These are phyloP conservation scores for Malurus splendens DNA, from an alignment of 2,797 vertebrate species.

Conservation along the genomic window DNA sequence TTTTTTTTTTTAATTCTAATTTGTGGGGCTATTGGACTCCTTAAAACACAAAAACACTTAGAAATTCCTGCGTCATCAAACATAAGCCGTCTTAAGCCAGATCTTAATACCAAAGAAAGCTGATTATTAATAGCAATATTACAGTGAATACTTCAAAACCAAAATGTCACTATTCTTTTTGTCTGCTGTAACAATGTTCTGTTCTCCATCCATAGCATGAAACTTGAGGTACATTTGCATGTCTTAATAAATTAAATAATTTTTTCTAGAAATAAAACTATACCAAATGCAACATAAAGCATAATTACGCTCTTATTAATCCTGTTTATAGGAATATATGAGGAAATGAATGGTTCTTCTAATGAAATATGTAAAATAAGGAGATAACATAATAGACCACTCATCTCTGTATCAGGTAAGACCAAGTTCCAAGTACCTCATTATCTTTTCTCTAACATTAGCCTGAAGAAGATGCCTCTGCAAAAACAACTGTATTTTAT, in stretches of 20 bases:
- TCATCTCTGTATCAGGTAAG: neutral
- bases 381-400: neutral
- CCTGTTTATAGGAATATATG: neutral
- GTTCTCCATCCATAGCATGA: neutral
- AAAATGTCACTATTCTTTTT: neutral
- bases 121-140: neutral
- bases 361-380: neutral
- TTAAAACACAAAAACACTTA: neutral
- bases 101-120: neutral
- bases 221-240: neutral
- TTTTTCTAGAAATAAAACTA: neutral
- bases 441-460: neutral
- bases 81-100: neutral
- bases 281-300: neutral
- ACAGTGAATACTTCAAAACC: neutral
- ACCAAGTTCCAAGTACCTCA: neutral
- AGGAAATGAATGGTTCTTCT: neutral
- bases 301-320: neutral
- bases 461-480: neutral
- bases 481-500: neutral
- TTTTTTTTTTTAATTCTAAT: neutral
- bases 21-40: neutral
- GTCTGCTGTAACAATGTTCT: neutral
- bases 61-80: neutral
- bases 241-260: neutral